Percentiles rank a stretch among this genome's conserved stretches.
These are phyloP conservation scores for Diadumene lineata DNA, from an alignment of 92 coral and sea anemone species.

Conservation along the genomic window DNA sequence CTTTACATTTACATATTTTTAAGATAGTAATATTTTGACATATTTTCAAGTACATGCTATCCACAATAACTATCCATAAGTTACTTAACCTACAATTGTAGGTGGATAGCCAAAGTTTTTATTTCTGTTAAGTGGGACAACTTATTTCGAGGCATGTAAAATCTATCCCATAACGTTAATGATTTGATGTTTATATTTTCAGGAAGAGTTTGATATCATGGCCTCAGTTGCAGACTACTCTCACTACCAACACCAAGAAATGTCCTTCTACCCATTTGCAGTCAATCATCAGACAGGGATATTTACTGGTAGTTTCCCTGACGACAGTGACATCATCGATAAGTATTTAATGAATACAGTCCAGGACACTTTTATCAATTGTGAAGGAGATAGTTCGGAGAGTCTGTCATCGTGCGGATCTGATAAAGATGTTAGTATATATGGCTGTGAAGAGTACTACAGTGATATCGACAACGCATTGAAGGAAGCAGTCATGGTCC, in stretches of 20 bases:
- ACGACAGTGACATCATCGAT: not conserved
- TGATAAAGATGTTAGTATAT: conserved; percentile 17
- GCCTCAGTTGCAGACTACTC: conserved; percentile 19
- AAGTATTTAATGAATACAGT: conserved; percentile 3
- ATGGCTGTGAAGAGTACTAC: conserved; percentile 14
- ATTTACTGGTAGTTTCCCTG: conserved; percentile 28
- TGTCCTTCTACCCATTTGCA: conserved; percentile 4
- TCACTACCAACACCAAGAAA: conserved; percentile 22
- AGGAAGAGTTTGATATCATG: conserved; percentile 26
- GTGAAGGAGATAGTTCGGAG: conserved; percentile 7
- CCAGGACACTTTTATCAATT: not conserved
- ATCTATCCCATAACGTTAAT: no score
- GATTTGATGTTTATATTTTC: not conserved
- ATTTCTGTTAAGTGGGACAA: no score
- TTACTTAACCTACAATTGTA: no score
- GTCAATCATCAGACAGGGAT: conserved; percentile 27
- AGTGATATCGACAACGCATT: conserved; percentile 21
- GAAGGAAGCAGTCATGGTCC: conserved; percentile 13
- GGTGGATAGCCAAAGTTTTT: no score
- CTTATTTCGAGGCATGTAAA: no score
- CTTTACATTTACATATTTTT: not conserved
- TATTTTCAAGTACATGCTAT: no score
- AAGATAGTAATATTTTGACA: no score
- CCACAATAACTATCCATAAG: no score
- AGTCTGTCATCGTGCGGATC: conserved; percentile 27